A percentile compares a stretch with the other conserved stretches of the same genome.
Conservation (phyloP, 2,113 vertebrate species). For the Dermatemys mawii region DNA sequence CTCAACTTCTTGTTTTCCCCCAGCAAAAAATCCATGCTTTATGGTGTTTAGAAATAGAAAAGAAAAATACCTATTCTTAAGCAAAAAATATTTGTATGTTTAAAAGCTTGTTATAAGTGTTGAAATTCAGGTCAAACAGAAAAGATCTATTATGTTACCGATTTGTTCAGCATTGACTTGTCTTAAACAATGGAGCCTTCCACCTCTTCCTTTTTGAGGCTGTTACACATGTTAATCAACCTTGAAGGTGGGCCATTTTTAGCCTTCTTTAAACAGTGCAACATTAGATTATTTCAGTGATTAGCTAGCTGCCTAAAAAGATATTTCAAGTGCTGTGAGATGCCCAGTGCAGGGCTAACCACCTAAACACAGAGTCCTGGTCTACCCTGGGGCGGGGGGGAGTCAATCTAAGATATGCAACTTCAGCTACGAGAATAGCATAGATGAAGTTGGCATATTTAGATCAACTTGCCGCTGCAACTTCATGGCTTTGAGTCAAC, state of each 20-base stretch:
- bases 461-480: no score
- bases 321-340: background rate
- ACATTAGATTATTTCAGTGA: background rate
- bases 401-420: no score
- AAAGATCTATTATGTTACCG: background rate
- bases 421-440: no score
- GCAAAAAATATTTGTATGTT: background rate
- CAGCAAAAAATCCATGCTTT: slow-evolving; percentile 4
- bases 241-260: no score
- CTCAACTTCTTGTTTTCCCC: slow-evolving; percentile 28
- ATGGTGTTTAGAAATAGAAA: slow-evolving; percentile 36
- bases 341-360: background rate
- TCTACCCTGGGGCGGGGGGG: no score
- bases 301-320: background rate
- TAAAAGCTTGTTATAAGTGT: background rate
- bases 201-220: no score
- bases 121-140: background rate
- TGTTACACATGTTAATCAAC: no score
- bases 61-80: background rate
- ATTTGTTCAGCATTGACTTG: background rate
- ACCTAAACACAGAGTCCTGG: no score
- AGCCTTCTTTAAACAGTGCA: no score
- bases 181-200: no score
- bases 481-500: no score
- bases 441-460: no score